A percentile compares a stretch with the other conserved stretches of the same genome.
Evolutionary conservation across 2,113 vertebrate genomes (phyloP).

Genomic region (Ochotona curzoniae): DNA sequence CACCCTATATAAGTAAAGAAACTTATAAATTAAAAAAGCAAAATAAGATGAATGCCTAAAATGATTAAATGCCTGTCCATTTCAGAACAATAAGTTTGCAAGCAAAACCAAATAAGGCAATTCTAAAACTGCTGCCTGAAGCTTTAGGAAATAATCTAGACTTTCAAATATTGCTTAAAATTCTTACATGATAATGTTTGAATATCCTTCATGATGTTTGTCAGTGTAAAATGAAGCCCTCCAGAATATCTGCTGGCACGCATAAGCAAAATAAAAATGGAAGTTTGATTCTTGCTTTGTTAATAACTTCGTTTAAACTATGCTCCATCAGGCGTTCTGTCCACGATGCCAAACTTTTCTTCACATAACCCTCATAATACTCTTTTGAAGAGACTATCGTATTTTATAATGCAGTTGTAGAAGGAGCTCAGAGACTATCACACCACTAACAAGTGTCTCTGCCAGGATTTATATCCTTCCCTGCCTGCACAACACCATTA

Average conservation of each 20-base stretch:
- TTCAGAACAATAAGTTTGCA: neutral
- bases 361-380: neutral
- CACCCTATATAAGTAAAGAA: too few species aligned
- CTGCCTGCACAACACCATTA: neutral
- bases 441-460: neutral
- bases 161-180: neutral
- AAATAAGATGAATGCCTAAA: too few species aligned
- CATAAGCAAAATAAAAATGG: neutral
- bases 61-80: neutral
- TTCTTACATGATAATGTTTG: neutral
- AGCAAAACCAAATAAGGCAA: neutral
- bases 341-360: neutral
- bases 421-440: neutral
- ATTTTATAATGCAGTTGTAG: neutral
- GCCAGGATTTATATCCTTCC: neutral
- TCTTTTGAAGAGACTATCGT: neutral
- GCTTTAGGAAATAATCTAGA: neutral
- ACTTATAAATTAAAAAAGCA: too few species aligned
- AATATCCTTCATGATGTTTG: neutral
- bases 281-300: neutral
- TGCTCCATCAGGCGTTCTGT: neutral
- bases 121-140: neutral
- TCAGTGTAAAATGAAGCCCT: neutral
- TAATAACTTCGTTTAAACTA: constrained; percentile 19
- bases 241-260: neutral